Evolutionary conservation across 1,140 invertebrate genomes (phyloP).

Genomic region (Tetragonula clypearis): DNA sequence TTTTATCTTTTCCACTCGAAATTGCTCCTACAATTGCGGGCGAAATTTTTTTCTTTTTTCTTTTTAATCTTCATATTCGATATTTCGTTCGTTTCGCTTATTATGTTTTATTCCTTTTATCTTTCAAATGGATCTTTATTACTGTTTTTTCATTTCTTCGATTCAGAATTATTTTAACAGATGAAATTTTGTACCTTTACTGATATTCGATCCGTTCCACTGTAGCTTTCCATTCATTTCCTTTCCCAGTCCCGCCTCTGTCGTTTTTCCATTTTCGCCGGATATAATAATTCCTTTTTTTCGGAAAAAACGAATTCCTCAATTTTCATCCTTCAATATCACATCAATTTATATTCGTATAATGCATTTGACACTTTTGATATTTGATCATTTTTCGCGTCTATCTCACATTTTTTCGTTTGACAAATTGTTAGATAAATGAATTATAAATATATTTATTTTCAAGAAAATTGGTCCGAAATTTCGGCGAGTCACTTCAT

Average conservation of each 20-base stretch:
- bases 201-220: not conserved
- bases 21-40: no score
- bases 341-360: no score
- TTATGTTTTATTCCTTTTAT: not conserved
- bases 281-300: not conserved
- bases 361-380: not conserved
- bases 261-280: not conserved
- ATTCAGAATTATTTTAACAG: not conserved
- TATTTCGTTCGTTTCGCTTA: not conserved
- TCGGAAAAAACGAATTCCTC: no score
- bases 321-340: no score
- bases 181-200: not conserved
- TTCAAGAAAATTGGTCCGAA: not conserved
- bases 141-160: not conserved
- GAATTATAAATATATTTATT: not conserved
- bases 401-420: no score
- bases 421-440: not conserved
- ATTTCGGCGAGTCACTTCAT: not conserved
- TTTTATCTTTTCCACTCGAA: no score
- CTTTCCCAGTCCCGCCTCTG: not conserved
- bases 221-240: not conserved
- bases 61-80: not conserved
- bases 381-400: no score
- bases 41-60: no score
- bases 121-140: not conserved